phyloP scores from a whole-genome alignment of 2,888 invertebrate species.

The Dorcus hopei region DNA sequence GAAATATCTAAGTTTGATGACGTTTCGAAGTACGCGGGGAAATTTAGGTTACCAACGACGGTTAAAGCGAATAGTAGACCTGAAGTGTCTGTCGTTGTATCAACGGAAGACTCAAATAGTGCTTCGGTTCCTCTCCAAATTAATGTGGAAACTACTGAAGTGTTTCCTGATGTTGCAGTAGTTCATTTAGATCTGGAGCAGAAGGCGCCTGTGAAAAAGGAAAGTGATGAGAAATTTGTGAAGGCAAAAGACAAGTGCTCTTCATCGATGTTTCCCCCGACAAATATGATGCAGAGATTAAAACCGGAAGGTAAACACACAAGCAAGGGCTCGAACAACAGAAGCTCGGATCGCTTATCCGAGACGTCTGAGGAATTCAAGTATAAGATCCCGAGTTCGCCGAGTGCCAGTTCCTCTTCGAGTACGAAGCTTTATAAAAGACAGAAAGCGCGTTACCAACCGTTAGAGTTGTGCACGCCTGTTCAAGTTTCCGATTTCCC shows the following conservation, averaged over 20 bases:
- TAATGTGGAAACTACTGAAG: conserved; percentile 50
- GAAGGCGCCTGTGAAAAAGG: too few species aligned
- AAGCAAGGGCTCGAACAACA: conserved; percentile 13
- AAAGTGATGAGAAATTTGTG: too few species aligned
- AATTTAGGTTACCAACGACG: conserved; percentile 38
- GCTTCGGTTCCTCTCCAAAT: conserved; percentile 56
- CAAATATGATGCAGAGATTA: conserved; percentile 56
- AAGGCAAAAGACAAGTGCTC: conserved; percentile 16
- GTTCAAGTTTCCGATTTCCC: conserved; percentile 34
- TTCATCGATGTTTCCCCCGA: conserved; percentile 48
- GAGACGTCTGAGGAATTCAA: conserved; percentile 40
- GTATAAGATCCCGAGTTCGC: conserved; percentile 48
- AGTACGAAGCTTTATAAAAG: conserved; percentile 45
- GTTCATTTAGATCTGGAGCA: too few species aligned
- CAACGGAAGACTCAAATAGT: conserved; percentile 43
- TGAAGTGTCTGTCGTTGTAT: too few species aligned
- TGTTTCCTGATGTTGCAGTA: neutral
- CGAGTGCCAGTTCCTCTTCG: conserved; percentile 47
- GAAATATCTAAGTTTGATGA: conserved; percentile 45
- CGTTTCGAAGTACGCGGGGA: conserved; percentile 27
- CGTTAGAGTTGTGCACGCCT: conserved; percentile 36
- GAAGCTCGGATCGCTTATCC: conserved; percentile 19
- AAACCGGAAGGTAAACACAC: conserved; percentile 47
- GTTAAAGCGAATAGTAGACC: conserved; percentile 29
- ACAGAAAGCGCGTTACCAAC: conserved; percentile 35